A percentile compares a stretch with the other conserved stretches of the same genome.
These are phyloP conservation scores for Pachyseris speciosa DNA, from an alignment of 64 coral and sea anemone species.

Conservation along the genomic window DNA sequence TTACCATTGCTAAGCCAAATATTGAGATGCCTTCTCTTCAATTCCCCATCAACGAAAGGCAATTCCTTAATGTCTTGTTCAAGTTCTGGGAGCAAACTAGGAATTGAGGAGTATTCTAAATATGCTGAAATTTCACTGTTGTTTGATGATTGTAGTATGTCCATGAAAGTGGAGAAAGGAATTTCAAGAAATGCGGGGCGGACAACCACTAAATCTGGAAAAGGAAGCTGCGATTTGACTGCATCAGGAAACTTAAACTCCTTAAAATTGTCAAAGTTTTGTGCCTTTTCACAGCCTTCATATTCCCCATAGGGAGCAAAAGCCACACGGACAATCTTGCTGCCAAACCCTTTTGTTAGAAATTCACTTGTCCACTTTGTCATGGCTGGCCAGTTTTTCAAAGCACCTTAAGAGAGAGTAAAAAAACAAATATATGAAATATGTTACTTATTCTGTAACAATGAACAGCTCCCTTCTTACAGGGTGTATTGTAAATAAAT, in stretches of 20 bases:
- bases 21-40: slow-evolving; percentile 79
- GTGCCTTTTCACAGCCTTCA: slow-evolving; percentile 76
- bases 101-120: slow-evolving; percentile 85
- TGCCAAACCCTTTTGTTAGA: slow-evolving; percentile 61
- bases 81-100: slow-evolving; percentile 67
- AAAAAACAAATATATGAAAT: not conserved
- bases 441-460: not conserved
- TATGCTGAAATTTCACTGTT: slow-evolving; percentile 65
- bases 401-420: slow-evolving; percentile 39
- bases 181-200: slow-evolving; percentile 77
- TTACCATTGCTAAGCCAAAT: slow-evolving; percentile 91
- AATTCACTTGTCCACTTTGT: slow-evolving; percentile 79
- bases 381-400: slow-evolving; percentile 73
- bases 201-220: slow-evolving; percentile 83
- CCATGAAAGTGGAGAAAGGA: slow-evolving; percentile 73
- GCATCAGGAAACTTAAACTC: slow-evolving; percentile 60
- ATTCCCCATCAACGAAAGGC: slow-evolving; percentile 52
- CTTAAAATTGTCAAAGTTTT: slow-evolving; percentile 70
- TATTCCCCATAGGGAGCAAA: slow-evolving; percentile 76
- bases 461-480: not conserved
- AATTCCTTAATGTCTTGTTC: slow-evolving; percentile 71
- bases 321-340: slow-evolving; percentile 65
- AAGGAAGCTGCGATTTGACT: slow-evolving; percentile 66
- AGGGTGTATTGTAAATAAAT: no score
- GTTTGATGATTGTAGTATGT: slow-evolving; percentile 34